Evolutionary conservation across 2,113 vertebrate genomes (phyloP).

Genomic region (Clarias magur): DNA sequence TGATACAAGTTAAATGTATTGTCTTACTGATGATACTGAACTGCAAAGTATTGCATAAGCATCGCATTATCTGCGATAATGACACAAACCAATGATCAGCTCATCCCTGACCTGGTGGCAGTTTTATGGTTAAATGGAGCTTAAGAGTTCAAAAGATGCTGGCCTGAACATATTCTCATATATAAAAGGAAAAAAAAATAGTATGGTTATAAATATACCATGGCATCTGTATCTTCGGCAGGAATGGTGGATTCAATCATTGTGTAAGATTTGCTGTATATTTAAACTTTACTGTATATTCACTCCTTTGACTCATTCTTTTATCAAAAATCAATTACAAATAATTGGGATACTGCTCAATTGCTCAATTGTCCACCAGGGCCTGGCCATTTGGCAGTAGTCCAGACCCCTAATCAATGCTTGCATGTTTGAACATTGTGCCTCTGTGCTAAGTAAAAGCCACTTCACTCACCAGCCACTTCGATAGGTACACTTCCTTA

Average conservation of each 20-base stretch:
- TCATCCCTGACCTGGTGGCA: neutral
- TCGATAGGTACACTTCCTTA: no score
- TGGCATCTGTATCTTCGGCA: neutral
- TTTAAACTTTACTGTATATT: neutral
- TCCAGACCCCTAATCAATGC: neutral
- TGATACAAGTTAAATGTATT: neutral
- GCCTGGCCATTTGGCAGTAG: neutral
- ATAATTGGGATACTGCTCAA: neutral
- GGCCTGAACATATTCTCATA: neutral
- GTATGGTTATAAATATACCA: neutral
- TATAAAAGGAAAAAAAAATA: neutral
- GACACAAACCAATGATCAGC: neutral
- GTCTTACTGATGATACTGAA: neutral
- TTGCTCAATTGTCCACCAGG: neutral
- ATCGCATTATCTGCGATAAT: neutral
- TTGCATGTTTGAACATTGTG: neutral
- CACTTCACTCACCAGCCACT: neutral
- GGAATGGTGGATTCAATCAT: neutral
- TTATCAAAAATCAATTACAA: neutral
- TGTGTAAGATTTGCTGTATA: neutral
- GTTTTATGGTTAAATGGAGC: neutral
- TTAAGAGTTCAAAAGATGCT: neutral
- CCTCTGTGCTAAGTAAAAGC: neutral
- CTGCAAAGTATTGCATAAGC: neutral
- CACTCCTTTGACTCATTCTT: neutral